A percentile compares a stretch with the other conserved stretches of the same genome.
Evolutionary conservation across 1,140 invertebrate genomes (phyloP).

Genomic region (Dolichoris vasculosae): DNA sequence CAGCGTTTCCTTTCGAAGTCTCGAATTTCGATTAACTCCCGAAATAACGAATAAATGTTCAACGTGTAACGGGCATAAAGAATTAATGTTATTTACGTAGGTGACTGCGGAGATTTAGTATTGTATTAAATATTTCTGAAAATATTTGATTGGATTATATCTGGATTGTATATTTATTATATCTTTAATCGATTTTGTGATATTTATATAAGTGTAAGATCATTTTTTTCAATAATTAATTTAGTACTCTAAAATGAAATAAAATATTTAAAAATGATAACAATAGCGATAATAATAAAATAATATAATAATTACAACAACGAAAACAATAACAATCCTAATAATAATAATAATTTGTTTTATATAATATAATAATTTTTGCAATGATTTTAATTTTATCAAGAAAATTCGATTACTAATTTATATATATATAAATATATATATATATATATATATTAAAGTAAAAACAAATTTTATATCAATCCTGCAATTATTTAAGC

Average conservation of each 20-base stretch:
- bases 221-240: background rate
- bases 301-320: too few relatives aligned
- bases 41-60: background rate
- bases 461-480: too few relatives aligned
- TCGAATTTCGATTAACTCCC: background rate
- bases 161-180: too few relatives aligned
- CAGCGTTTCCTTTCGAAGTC: background rate
- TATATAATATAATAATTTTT: background rate
- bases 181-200: constrained; percentile 10
- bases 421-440: background rate
- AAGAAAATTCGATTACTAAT: background rate
- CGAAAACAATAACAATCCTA: background rate
- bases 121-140: background rate
- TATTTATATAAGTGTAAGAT: constrained; percentile 3
- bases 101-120: background rate
- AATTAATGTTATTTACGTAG: background rate
- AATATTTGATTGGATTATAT: too few relatives aligned
- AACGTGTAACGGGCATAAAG: background rate
- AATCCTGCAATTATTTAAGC: too few relatives aligned
- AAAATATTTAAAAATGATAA: background rate
- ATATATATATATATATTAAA: too few relatives aligned
- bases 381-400: background rate
- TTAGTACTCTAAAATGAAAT: background rate
- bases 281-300: background rate
- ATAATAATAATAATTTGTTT: background rate